Base-by-base conservation (phyloP, 1,140 invertebrate genomes). In the Prorops nasuta region DNA sequence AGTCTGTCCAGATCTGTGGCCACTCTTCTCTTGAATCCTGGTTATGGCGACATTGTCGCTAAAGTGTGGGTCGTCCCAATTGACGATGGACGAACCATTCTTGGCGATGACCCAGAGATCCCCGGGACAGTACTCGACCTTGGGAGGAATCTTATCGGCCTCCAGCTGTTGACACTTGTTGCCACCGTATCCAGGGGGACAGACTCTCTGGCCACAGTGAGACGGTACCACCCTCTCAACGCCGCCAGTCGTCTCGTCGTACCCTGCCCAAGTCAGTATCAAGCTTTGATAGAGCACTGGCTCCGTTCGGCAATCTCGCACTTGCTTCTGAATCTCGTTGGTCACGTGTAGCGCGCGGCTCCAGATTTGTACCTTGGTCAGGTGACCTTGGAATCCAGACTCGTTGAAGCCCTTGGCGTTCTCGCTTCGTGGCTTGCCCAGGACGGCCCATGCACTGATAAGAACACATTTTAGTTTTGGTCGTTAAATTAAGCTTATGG, bases 361-460 rank as follows among this genome's bases (percentile, higher is more conserved):
- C 94, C 96, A 98, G 40, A 98, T 83, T 80, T 98, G 94, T 17
- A 97, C 88, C 75, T 96, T 94, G 18, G 92, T 96, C 12, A 98
- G 70, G 63, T 92, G 90, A 14, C 96, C 96, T 79, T 94, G 90
- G 85, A 98, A 98, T 8, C 94, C 93, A 14, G 85, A 80, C 73
- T 92, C 89, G 0, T 87, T 87, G 60, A 90, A 91, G 1, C 87
- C 83, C 60, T 88, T 89, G 6, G 84, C 76, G 64, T 85, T 83
- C 44, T 83, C 81, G n/a, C 83, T 82, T 66, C 90, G 85, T 21
- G 92, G 91, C 67, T 94, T 91, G 28, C 96, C 96, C 31, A 98
- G 77, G 7, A 92, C 92, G 16, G 94, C 84, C 93, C 94, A 98
- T 12, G 89, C 88, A 79, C 91, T 94, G 63, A 56, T 80, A 79